phyloP scores from a whole-genome alignment of 30 jellyfish, hydroid and myxozoan genomes.

The Rhopilema esculentum region DNA sequence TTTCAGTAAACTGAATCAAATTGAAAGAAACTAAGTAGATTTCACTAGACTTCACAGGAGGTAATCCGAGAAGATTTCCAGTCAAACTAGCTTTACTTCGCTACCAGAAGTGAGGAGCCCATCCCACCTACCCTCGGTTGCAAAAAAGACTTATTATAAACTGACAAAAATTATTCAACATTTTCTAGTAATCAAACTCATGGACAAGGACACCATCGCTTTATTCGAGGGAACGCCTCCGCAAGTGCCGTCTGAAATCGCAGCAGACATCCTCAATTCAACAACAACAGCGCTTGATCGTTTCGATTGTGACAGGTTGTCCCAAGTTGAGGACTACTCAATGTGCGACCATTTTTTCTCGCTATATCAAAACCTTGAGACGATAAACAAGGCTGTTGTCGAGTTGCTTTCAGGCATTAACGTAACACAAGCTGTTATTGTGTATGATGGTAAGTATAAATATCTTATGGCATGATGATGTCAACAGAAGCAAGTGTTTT shows the following conservation, averaged over 20 bases:
- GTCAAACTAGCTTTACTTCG: too few species aligned
- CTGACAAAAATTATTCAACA: too few species aligned
- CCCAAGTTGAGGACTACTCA: slow-evolving; percentile 36
- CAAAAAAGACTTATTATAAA: too few species aligned
- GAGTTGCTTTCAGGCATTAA: slow-evolving; percentile 14
- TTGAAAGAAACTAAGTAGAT: too few species aligned
- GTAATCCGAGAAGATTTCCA: too few species aligned
- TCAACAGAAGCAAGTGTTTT: too few species aligned
- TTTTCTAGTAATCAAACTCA: slow-evolving; percentile 32
- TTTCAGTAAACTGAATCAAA: too few species aligned
- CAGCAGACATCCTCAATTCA: slow-evolving; percentile 58
- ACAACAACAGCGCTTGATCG: slow-evolving; percentile 37
- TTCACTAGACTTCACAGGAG: too few species aligned
- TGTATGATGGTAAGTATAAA: slow-evolving; percentile 53
- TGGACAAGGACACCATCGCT: slow-evolving; percentile 33
- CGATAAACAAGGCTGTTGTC: slow-evolving; percentile 50
- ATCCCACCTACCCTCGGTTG: too few species aligned
- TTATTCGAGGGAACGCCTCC: slow-evolving; percentile 47
- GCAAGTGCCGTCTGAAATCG: slow-evolving; percentile 58
- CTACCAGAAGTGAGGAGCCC: too few species aligned
- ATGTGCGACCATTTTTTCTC: slow-evolving; percentile 48
- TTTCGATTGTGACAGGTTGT: slow-evolving; percentile 34
- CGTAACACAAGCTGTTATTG: slow-evolving; percentile 29
- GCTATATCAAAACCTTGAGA: slow-evolving; percentile 23
- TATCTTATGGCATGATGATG: too few species aligned